Evolutionary conservation across 2,113 vertebrate species (phyloP).

Genomic region (Eptatretus burgeri): DNA sequence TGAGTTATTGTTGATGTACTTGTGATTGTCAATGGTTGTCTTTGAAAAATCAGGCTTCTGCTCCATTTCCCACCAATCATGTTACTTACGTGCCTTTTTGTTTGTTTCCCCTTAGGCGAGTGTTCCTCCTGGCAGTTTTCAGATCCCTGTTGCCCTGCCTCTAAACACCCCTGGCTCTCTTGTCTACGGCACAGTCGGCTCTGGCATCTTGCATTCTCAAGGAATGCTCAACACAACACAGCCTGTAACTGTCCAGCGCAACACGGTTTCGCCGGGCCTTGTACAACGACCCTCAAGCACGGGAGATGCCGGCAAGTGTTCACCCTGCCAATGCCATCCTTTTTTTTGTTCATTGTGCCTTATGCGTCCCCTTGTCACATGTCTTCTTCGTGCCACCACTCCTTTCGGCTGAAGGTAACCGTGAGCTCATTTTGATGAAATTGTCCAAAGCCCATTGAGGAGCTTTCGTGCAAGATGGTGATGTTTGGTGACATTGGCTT

Average conservation of each 20-base stretch:
- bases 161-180: constrained; percentile 54
- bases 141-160: constrained; percentile 83
- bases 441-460: too few relatives aligned
- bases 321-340: background rate
- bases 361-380: too few relatives aligned
- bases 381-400: too few relatives aligned
- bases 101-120: constrained; percentile 26
- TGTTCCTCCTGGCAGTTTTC: constrained; percentile 61
- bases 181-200: constrained; percentile 61
- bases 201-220: constrained; percentile 30
- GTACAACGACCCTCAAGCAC: constrained; percentile 72
- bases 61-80: constrained; percentile 1
- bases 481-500: too few relatives aligned
- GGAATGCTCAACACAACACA: constrained; percentile 53
- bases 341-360: too few relatives aligned
- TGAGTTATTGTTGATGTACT: too few relatives aligned
- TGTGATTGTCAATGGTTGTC: too few relatives aligned
- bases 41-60: background rate
- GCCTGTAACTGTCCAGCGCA: constrained; percentile 51
- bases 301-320: constrained; percentile 21
- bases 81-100: background rate
- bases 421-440: too few relatives aligned
- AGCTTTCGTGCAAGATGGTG: too few relatives aligned
- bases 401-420: too few relatives aligned
- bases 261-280: constrained; percentile 54